phyloP scores from a whole-genome alignment of 1,140 invertebrate species.

The Zeugodacus cucurbitae region DNA sequence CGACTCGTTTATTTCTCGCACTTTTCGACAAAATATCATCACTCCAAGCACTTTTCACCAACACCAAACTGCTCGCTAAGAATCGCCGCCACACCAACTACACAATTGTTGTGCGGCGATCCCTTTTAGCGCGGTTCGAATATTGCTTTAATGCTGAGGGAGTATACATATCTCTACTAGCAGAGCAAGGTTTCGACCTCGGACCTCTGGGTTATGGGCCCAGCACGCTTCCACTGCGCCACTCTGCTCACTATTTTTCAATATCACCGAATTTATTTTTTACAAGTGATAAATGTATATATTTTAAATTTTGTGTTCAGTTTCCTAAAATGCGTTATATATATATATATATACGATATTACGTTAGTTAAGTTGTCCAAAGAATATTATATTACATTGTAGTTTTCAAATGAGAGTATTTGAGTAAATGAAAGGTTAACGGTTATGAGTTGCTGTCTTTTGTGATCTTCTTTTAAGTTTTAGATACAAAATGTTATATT shows the following conservation, averaged over 20 bases:
- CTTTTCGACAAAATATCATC: neutral
- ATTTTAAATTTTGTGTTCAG: neutral
- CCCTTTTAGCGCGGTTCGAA: neutral
- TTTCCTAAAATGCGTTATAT: no score
- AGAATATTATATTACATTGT: no score
- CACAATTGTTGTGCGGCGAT: neutral
- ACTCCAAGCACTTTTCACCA: neutral
- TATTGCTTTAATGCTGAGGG: neutral
- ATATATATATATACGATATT: no score
- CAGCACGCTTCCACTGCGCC: constrained; percentile 98
- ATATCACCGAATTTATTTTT: neutral
- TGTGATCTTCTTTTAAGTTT: neutral
- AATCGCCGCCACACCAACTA: neutral
- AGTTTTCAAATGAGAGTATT: no score
- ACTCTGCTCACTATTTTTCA: constrained; percentile 77
- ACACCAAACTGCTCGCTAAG: neutral
- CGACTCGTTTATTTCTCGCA: no score
- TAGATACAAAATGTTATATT: neutral
- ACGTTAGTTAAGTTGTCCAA: no score
- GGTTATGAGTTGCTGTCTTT: neutral
- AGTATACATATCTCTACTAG: constrained; percentile 68
- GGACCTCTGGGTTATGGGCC: constrained; percentile 98
- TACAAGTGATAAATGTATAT: neutral
- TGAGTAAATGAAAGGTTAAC: no score
- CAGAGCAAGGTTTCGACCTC: constrained; percentile 95